Percentiles rank a stretch among this genome's conserved stretches.
Evolutionary conservation across 2,113 vertebrate genomes (phyloP).

Genomic region (Elgaria multicarinata): DNA sequence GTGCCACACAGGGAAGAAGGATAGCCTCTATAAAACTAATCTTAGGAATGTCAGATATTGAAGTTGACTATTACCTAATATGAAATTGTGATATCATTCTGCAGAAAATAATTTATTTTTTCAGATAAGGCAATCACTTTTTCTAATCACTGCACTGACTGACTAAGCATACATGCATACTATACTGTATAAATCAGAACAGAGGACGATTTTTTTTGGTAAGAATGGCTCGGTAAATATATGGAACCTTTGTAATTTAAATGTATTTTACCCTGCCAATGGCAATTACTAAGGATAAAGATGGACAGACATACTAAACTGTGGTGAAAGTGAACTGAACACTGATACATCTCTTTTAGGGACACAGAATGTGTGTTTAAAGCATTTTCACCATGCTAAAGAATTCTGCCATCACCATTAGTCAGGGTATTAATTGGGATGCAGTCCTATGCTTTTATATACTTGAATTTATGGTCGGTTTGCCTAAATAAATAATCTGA

Average conservation of each 20-base stretch:
- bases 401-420: neutral
- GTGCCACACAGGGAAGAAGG: neutral
- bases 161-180: neutral
- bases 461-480: neutral
- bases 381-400: neutral
- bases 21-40: neutral
- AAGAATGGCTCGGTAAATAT: neutral
- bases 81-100: neutral
- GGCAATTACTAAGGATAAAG: neutral
- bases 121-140: neutral
- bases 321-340: neutral
- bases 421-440: neutral
- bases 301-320: neutral
- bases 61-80: neutral
- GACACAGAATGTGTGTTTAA: neutral
- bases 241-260: neutral
- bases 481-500: neutral
- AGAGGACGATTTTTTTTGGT: neutral
- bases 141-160: neutral
- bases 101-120: neutral
- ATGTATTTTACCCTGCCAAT: neutral
- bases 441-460: neutral
- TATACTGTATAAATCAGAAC: neutral
- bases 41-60: neutral
- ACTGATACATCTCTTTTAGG: neutral